phyloP scores from a whole-genome alignment of 1,140 invertebrate genomes.

The Catajapyx aquilonaris region DNA sequence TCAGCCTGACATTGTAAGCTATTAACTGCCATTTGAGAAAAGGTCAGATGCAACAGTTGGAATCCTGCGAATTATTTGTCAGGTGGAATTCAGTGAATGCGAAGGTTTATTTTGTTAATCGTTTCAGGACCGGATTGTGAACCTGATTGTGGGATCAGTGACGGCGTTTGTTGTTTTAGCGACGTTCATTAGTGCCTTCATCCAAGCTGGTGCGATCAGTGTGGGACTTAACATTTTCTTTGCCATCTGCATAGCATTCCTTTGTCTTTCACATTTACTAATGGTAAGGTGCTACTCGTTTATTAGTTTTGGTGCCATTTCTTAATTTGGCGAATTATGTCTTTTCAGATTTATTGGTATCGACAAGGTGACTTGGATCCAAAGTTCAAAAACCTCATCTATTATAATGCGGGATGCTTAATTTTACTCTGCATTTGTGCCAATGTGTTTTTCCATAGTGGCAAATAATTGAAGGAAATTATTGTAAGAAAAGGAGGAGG shows the following conservation, averaged over 20 bases:
- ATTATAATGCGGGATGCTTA: constrained; percentile 22
- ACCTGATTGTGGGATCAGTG: not conserved
- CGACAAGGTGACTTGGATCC: constrained; percentile 25
- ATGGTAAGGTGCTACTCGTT: constrained; percentile 1
- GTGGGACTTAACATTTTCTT: constrained; percentile 1
- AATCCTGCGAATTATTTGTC: too few relatives aligned
- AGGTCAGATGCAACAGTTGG: too few relatives aligned
- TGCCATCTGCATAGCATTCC: constrained; percentile 1
- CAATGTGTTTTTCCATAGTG: constrained; percentile 16
- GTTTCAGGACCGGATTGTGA: not conserved
- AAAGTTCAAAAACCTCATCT: constrained; percentile 22
- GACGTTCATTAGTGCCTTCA: constrained; percentile 4
- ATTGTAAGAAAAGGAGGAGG: too few relatives aligned
- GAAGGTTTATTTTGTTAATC: too few relatives aligned
- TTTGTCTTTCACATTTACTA: constrained; percentile 3
- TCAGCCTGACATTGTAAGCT: too few relatives aligned
- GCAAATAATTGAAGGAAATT: not conserved
- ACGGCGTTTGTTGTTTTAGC: not conserved
- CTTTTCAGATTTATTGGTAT: constrained; percentile 25
- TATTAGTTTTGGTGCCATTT: not conserved
- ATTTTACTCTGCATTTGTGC: constrained; percentile 22
- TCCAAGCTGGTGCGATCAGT: not conserved
- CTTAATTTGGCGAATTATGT: not conserved
- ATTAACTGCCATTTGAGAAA: too few relatives aligned
- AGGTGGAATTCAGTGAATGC: too few relatives aligned